Evolutionary conservation across 2,888 invertebrate genomes (phyloP), one percentile per base, ranked within the genome.

Genomic region (Synergus umbraculus): DNA sequence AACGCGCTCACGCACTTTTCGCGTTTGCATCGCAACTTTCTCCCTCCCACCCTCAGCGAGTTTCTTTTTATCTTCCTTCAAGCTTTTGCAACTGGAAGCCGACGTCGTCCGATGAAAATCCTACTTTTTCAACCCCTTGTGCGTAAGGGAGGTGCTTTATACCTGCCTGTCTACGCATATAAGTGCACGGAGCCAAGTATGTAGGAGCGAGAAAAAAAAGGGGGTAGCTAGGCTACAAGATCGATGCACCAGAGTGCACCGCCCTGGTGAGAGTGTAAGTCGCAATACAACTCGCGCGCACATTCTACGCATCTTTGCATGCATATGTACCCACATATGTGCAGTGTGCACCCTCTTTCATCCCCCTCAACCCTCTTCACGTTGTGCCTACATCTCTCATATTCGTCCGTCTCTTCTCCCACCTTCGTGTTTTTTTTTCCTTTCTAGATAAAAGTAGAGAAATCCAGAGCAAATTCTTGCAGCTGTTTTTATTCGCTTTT

Each of bases 171-270:
- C 85, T 86, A 86, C 86, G 88, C 87, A 87, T 87, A 86, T 87
- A 88, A 90, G 87, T 89, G 86, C 87, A 86, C 85, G 86, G 85
- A 84, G 83, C 84, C 84, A 87, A 86, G 85, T 85, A 84, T 84
- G 86, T 83, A 83, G 86, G 84, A 83, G 82, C 81, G 83, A 85
- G 83, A 82, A 82, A 82, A 78, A 87, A 85, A 86, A 79, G 86
- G 85, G 87, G 85, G 86, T 87, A 86, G 88, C 87, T 87, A 87
- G 88, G 87, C 87, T 88, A 90, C 89, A 90, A 90, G 91, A 91
- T 91, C 91, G 90, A 92, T 91, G 91, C 89, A 88, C 89, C 88
- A 89, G 90, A 88, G 92, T 91, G 91, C 92, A 92, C 89, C 90
- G 91, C 90, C 91, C 90, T 90, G 86, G 88, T 87, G 89, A 49